These are phyloP conservation scores for Caenorhabditis auriculariae DNA, from an alignment of 2,888 invertebrate species.

Conservation along the genomic window DNA sequence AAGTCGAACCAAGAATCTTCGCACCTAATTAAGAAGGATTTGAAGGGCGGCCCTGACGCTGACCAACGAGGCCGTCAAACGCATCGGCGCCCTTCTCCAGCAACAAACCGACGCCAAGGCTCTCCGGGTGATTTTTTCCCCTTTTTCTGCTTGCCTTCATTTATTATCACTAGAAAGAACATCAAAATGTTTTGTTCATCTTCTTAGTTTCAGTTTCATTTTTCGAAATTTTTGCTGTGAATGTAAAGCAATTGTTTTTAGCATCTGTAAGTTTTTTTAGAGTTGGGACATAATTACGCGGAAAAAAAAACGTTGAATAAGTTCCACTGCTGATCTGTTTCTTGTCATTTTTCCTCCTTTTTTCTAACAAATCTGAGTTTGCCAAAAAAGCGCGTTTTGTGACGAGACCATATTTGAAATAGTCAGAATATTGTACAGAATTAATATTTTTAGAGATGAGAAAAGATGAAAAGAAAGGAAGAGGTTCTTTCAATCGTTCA, in stretches of 20 bases:
- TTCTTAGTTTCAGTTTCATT: background rate
- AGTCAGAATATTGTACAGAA: too few relatives aligned
- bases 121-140: slow-evolving; percentile 44
- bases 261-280: background rate
- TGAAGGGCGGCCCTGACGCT: slow-evolving; percentile 64
- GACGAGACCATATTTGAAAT: too few relatives aligned
- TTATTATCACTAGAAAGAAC: background rate
- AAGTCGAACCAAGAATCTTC: too few relatives aligned
- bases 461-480: too few relatives aligned
- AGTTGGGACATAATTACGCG: background rate
- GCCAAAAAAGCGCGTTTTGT: too few relatives aligned
- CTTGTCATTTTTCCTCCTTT: too few relatives aligned
- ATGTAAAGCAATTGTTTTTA: background rate
- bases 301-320: too few relatives aligned
- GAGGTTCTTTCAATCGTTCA: too few relatives aligned
- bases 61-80: slow-evolving; percentile 65
- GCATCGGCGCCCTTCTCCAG: slow-evolving; percentile 65
- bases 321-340: too few relatives aligned
- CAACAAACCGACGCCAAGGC: slow-evolving; percentile 60
- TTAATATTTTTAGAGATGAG: too few relatives aligned
- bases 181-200: background rate
- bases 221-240: background rate
- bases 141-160: background rate
- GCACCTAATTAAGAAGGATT: too few relatives aligned
- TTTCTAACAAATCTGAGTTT: background rate